Conservation (phyloP, 2,113 vertebrate species). For the Heterocephalus glaber region DNA sequence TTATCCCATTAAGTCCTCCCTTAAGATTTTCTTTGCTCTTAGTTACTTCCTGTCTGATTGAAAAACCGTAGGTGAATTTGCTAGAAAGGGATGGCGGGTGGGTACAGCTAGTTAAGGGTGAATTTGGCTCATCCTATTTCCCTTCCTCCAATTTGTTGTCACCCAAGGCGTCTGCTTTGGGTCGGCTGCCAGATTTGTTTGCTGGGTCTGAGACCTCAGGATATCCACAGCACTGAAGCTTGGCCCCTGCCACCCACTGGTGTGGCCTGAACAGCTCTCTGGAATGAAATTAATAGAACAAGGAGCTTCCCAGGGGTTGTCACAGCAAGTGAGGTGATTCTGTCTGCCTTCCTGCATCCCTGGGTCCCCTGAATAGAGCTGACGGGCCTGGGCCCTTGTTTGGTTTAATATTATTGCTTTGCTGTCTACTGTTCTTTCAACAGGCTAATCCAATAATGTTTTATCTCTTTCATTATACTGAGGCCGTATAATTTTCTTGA, state of each 20-base stretch:
- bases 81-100: not conserved
- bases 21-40: not conserved
- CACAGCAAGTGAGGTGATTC: fast-evolving
- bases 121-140: not conserved
- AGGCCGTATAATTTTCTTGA: conserved; percentile 74
- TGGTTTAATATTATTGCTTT: conserved; percentile 69
- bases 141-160: not conserved
- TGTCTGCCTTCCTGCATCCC: not conserved
- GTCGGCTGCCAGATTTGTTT: not conserved
- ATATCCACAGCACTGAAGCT: not conserved
- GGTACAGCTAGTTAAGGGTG: not conserved
- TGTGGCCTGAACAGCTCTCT: not conserved
- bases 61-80: not conserved
- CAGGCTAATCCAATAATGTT: conserved; percentile 76
- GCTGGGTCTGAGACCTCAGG: not conserved
- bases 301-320: not conserved
- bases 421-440: conserved; percentile 74
- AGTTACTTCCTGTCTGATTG: not conserved
- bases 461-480: conserved; percentile 78
- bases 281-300: not conserved
- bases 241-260: not conserved
- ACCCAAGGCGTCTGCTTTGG: not conserved
- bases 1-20: not conserved
- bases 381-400: not conserved
- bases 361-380: not conserved